phyloP scores from a whole-genome alignment of 37 sponge, comb jelly and placozoan genomes.

The Spongilla lacustris region DNA sequence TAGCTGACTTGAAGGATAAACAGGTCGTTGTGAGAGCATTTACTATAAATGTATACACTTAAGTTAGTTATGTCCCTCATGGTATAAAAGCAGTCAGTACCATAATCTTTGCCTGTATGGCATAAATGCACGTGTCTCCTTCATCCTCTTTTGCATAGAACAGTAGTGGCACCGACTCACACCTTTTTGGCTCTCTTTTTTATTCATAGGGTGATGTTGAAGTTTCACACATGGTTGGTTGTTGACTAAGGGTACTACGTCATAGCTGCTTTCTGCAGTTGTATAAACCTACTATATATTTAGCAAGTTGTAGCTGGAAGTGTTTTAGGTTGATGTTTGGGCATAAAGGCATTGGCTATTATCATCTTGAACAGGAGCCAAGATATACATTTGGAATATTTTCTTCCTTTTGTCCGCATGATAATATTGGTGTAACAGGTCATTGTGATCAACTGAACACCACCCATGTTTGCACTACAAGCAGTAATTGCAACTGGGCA shows the following conservation, averaged over 20 bases:
- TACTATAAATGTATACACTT: too few species aligned
- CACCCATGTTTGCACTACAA: conserved; percentile 23
- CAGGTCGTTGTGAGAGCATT: too few species aligned
- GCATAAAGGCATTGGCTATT: conserved; percentile 13
- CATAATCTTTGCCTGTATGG: background rate
- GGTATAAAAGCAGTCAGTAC: too few species aligned
- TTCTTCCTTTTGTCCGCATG: background rate
- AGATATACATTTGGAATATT: conserved; percentile 6
- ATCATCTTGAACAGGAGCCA: background rate
- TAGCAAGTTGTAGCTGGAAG: conserved; percentile 18
- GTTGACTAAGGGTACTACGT: background rate
- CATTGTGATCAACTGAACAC: conserved; percentile 30
- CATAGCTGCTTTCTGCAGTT: background rate
- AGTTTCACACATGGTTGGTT: too few species aligned
- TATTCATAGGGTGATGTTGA: too few species aligned
- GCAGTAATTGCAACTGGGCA: background rate
- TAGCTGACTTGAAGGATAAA: too few species aligned
- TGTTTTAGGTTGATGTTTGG: background rate
- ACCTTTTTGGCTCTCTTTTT: too few species aligned
- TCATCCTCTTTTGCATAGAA: too few species aligned
- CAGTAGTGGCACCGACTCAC: too few species aligned
- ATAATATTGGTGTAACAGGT: conserved; percentile 1
- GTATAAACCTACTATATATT: background rate
- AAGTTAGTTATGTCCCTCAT: too few species aligned
- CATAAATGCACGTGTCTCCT: background rate